Conservation (phyloP, 2,888 invertebrate species). For the Cataglyphis rosenhaueri region DNA sequence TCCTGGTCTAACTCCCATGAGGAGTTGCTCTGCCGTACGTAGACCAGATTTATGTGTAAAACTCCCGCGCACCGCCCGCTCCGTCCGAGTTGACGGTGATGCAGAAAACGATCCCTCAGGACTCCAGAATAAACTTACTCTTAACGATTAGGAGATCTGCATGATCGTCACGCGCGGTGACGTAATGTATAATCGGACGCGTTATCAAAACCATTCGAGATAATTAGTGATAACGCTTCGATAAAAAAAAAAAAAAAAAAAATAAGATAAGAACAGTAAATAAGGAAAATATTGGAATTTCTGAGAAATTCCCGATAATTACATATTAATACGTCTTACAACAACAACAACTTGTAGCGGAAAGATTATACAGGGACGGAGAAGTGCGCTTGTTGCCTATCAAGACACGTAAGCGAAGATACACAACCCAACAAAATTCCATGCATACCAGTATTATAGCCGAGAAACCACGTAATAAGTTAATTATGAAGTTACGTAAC, state of each 20-base stretch:
- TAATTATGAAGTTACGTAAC: constrained; percentile 61
- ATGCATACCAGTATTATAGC: constrained; percentile 62
- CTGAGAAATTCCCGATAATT: not conserved
- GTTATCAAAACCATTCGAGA: constrained; percentile 4
- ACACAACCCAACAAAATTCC: constrained; percentile 64
- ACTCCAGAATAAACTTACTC: constrained; percentile 81
- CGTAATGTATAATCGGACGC: constrained; percentile 38
- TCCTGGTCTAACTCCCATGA: constrained; percentile 80
- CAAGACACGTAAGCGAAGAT: constrained; percentile 55
- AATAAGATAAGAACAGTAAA: not conserved
- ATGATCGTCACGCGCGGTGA: constrained; percentile 69
- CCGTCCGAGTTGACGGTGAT: constrained; percentile 79
- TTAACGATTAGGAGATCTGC: constrained; percentile 81
- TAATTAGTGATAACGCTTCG: not conserved
- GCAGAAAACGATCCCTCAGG: constrained; percentile 83
- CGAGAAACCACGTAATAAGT: constrained; percentile 62
- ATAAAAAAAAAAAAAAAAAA: not conserved
- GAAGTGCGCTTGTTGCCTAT: constrained; percentile 46
- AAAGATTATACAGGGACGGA: constrained; percentile 20
- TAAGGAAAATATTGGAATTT: not conserved
- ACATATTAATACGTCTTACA: not conserved
- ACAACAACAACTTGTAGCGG: not conserved
- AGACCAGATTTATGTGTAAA: constrained; percentile 85
- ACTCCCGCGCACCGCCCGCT: constrained; percentile 80
- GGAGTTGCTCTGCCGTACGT: constrained; percentile 80